Conservation (phyloP, 2,113 vertebrate species). For the Rhinoderma darwinii region DNA sequence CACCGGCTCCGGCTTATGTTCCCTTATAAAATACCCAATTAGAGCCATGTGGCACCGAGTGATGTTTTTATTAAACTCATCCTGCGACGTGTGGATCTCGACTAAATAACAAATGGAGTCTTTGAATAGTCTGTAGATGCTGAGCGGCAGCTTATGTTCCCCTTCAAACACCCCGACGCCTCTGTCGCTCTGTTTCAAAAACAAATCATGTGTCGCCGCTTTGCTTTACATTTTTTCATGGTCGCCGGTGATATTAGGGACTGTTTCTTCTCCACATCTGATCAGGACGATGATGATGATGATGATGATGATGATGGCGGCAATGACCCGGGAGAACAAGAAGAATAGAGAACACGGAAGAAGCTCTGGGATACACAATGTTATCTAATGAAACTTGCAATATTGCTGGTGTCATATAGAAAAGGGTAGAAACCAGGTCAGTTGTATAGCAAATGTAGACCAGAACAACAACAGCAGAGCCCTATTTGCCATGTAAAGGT, state of each 20-base stretch:
- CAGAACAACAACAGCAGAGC: no score
- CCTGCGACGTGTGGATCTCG: neutral
- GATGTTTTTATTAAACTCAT: constrained; percentile 8
- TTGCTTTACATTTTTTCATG: neutral
- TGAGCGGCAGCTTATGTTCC: constrained; percentile 44
- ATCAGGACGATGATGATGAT: neutral
- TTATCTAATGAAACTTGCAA: no score
- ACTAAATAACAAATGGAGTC: constrained; percentile 18
- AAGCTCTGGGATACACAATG: neutral
- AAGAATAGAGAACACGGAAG: neutral
- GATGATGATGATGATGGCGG: neutral
- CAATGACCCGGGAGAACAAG: neutral
- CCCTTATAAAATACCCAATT: constrained; percentile 51
- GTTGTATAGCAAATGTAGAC: no score
- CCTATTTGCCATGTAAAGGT: no score
- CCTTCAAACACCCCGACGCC: constrained; percentile 47
- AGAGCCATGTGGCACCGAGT: constrained; percentile 41
- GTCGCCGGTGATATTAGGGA: neutral
- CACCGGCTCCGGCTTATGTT: constrained; percentile 52
- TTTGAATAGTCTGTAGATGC: constrained; percentile 50
- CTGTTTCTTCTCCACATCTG: neutral
- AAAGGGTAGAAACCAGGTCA: no score
- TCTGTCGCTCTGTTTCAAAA: constrained; percentile 33
- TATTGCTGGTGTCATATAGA: no score
- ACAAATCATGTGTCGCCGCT: constrained; percentile 26